Evolutionary conservation across 2,888 invertebrate genomes (phyloP).

Genomic region (Zele albiditarsus): DNA sequence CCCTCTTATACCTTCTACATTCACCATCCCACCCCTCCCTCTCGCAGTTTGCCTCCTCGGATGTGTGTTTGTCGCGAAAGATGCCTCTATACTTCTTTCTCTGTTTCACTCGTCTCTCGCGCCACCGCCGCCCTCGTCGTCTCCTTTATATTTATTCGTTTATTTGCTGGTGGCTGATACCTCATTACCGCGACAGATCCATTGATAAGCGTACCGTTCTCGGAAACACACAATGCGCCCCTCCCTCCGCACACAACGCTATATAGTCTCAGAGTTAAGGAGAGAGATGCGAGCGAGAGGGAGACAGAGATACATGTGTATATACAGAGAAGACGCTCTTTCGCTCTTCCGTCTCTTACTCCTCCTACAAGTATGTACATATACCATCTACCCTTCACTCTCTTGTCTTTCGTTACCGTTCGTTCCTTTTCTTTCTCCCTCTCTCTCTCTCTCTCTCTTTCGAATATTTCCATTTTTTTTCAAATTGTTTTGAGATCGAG

Average conservation of each 20-base stretch:
- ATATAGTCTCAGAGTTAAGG: background rate
- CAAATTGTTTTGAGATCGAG: background rate
- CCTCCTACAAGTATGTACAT: background rate
- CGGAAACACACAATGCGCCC: conserved; percentile 71
- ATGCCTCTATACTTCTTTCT: conserved; percentile 44
- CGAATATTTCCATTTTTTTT: background rate
- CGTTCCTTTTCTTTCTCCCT: background rate
- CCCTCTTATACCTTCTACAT: conserved; percentile 53
- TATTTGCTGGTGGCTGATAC: conserved; percentile 72
- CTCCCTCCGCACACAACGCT: conserved; percentile 38
- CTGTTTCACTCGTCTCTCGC: conserved; percentile 37
- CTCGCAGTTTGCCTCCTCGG: conserved; percentile 37
- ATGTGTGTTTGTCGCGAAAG: conserved; percentile 48
- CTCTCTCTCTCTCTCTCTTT: background rate
- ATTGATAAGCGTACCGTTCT: conserved; percentile 72
- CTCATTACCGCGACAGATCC: conserved; percentile 73
- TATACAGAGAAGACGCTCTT: background rate
- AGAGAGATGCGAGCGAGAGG: background rate
- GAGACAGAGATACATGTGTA: background rate
- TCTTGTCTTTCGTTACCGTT: background rate
- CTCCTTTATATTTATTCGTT: conserved; percentile 66
- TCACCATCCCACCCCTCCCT: conserved; percentile 42
- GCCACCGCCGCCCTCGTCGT: conserved; percentile 39
- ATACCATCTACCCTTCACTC: background rate
- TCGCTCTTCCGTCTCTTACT: background rate